Conservation (phyloP, 2,113 vertebrate genomes). For the Onychostruthus taczanowskii region DNA sequence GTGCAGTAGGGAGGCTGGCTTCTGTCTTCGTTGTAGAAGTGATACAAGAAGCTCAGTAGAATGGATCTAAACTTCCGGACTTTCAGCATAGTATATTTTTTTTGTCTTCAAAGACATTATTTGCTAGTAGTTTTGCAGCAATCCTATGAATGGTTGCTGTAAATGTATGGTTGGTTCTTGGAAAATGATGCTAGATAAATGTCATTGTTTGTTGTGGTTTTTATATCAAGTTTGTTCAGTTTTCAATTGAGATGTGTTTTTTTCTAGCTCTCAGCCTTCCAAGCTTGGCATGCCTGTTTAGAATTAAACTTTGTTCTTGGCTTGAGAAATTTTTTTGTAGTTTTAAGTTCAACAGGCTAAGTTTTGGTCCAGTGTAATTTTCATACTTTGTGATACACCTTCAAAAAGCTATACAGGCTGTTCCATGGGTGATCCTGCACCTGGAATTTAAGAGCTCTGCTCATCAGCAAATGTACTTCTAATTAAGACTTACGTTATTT, state of each 20-base stretch:
- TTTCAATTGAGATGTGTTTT: not conserved
- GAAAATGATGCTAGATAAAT: not conserved
- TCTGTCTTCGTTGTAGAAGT: not conserved
- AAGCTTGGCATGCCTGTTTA: not conserved
- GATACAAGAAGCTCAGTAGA: not conserved
- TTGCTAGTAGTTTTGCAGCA: not conserved
- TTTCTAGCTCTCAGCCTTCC: not conserved
- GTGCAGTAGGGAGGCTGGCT: not conserved
- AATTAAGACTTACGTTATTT: not conserved
- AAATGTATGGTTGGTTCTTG: not conserved
- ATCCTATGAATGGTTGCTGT: not conserved
- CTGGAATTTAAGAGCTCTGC: not conserved
- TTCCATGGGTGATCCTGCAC: not conserved
- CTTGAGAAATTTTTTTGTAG: not conserved
- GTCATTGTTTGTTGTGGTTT: constrained; percentile 15
- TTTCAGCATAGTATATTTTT: not conserved
- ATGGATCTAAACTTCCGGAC: not conserved
- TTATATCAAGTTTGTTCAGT: not conserved
- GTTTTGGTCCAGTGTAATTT: not conserved
- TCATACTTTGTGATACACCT: not conserved
- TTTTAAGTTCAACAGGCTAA: not conserved
- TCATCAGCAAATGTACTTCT: not conserved
- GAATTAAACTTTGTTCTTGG: not conserved
- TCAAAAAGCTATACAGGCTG: not conserved
- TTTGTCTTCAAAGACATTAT: not conserved